phyloP scores from a whole-genome alignment of 2,797 vertebrate genomes.

The Notolepis coatsorum region DNA sequence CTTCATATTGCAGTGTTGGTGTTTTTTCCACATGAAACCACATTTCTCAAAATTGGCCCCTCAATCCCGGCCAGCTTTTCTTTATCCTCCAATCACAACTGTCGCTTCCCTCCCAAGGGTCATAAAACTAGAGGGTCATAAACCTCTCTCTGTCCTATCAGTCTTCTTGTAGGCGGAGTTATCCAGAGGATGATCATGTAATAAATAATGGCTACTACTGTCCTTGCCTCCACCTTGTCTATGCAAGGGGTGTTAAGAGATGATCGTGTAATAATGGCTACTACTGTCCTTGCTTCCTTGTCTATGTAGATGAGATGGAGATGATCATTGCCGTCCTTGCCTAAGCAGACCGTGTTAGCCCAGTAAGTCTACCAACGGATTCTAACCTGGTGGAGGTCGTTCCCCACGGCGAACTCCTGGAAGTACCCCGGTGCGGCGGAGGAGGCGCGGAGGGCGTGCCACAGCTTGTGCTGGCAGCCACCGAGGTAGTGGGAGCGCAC shows the following conservation, averaged over 20 bases:
- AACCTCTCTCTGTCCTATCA: background rate
- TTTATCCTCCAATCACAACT: no score
- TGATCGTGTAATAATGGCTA: background rate
- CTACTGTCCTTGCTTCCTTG: background rate
- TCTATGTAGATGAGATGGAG: background rate
- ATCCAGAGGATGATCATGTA: background rate
- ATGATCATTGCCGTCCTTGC: background rate
- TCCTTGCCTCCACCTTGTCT: no score
- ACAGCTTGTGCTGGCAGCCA: constrained; percentile 92
- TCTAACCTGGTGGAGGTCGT: constrained; percentile 92
- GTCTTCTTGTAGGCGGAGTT: background rate
- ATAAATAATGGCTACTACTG: background rate
- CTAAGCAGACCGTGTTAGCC: background rate
- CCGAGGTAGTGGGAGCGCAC: constrained; percentile 89
- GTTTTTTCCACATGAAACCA: constrained; percentile 45
- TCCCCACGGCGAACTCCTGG: constrained; percentile 90
- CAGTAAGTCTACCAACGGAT: constrained; percentile 14
- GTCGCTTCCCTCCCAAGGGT: no score
- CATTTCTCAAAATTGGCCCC: constrained; percentile 42
- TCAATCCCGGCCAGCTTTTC: no score
- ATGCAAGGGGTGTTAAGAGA: no score
- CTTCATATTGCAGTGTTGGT: constrained; percentile 12
- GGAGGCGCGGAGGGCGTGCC: constrained; percentile 93
- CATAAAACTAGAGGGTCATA: background rate
- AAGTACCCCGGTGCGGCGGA: constrained; percentile 96